Evolutionary conservation across 2,113 vertebrate species (phyloP).

Genomic region (Psittacus erithacus): DNA sequence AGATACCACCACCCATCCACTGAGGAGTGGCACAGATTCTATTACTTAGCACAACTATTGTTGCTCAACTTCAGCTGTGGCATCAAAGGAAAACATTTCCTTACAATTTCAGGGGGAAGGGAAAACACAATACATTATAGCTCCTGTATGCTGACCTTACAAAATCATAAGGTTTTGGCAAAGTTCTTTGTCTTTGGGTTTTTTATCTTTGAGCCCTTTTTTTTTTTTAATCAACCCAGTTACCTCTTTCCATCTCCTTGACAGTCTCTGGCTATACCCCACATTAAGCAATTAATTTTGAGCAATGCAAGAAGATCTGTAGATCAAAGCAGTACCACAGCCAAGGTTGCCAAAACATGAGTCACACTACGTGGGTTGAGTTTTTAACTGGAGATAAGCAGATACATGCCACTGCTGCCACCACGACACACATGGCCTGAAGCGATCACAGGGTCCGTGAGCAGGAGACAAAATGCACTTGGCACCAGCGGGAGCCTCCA

Average conservation of each 20-base stretch:
- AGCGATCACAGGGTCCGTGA: background rate
- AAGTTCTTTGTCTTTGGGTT: background rate
- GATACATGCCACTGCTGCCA: accelerated
- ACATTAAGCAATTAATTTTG: background rate
- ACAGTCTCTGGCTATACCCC: background rate
- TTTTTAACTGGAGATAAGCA: background rate
- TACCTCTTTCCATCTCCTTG: background rate
- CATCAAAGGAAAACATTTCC: conserved; percentile 8
- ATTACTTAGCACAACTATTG: conserved; percentile 28
- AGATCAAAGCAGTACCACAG: background rate
- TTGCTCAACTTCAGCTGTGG: conserved; percentile 39
- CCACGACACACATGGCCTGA: background rate
- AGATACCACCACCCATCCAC: conserved; percentile 27
- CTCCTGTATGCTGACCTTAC: background rate
- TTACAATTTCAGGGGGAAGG: background rate
- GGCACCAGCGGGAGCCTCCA: accelerated
- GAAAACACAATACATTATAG: background rate
- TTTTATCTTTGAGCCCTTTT: background rate
- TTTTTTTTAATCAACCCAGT: background rate
- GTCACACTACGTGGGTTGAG: background rate
- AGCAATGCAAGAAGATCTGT: background rate
- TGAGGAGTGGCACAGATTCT: conserved; percentile 28
- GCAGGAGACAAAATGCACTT: background rate
- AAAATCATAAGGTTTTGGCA: background rate
- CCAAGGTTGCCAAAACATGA: background rate